These are phyloP conservation scores for Oryctes rhinoceros DNA, from an alignment of 1,140 invertebrate genomes.

Conservation along the genomic window DNA sequence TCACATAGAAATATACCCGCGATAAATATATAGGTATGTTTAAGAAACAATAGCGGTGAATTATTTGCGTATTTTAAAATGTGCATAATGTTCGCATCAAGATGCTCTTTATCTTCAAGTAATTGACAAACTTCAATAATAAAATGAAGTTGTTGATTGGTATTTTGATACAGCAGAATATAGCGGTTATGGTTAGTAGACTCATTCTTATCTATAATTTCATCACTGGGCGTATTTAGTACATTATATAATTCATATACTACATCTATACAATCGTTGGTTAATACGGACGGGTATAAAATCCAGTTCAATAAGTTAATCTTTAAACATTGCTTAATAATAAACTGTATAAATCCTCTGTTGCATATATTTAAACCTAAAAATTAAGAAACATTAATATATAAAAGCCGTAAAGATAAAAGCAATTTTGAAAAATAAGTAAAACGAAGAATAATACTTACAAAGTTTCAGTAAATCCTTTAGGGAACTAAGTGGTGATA, in stretches of 20 bases:
- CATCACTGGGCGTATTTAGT: slow-evolving; percentile 39
- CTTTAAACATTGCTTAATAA: slow-evolving; percentile 56
- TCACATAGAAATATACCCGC: slow-evolving; percentile 62
- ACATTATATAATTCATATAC: slow-evolving; percentile 50
- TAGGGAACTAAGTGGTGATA: slow-evolving; percentile 63
- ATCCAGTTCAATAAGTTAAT: slow-evolving; percentile 66
- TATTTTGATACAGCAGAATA: slow-evolving; percentile 42
- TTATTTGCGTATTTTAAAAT: slow-evolving; percentile 44
- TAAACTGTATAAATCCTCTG: slow-evolving; percentile 46
- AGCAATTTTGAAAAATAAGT: neutral
- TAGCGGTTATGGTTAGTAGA: slow-evolving; percentile 2
- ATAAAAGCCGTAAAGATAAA: neutral
- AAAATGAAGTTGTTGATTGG: slow-evolving; percentile 44
- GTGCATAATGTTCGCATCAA: slow-evolving; percentile 26
- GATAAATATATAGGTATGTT: slow-evolving; percentile 60
- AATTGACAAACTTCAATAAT: slow-evolving; percentile 42
- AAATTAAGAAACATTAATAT: slow-evolving; percentile 34
- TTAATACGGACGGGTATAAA: slow-evolving; percentile 64
- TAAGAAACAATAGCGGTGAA: slow-evolving; percentile 51
- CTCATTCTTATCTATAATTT: neutral
- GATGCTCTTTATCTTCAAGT: slow-evolving; percentile 38
- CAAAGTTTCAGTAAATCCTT: slow-evolving; percentile 61
- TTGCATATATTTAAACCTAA: slow-evolving; percentile 14
- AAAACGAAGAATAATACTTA: slow-evolving; percentile 53
- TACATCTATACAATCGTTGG: slow-evolving; percentile 58